A percentile compares a stretch with the other conserved stretches of the same genome.
Evolutionary conservation across 2,888 invertebrate genomes (phyloP).

Genomic region (Drosophila diplacantha): DNA sequence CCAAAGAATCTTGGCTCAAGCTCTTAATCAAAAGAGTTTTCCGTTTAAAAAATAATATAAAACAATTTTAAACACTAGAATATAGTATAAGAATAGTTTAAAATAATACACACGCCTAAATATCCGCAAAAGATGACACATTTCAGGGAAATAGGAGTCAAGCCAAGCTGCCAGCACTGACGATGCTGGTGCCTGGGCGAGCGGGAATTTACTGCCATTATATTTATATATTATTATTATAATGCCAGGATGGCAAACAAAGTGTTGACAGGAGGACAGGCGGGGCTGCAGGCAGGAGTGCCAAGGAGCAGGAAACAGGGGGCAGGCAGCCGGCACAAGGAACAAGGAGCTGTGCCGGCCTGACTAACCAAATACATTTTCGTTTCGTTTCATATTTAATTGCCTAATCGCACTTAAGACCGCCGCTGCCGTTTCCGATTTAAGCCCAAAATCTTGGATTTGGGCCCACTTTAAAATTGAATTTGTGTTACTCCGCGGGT

Average conservation of each 20-base stretch:
- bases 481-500: slow-evolving; percentile 5
- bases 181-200: slow-evolving; percentile 4
- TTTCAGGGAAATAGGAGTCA: too few species aligned
- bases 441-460: slow-evolving; percentile 14
- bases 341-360: slow-evolving; percentile 2
- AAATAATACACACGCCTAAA: background rate
- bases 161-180: background rate
- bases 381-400: slow-evolving; percentile 35
- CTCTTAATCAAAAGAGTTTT: too few species aligned
- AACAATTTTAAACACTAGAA: background rate
- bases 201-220: slow-evolving; percentile 27
- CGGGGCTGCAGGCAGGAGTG: slow-evolving; percentile 11
- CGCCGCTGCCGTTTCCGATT: background rate
- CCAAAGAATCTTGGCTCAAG: too few species aligned
- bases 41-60: background rate
- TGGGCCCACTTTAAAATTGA: slow-evolving; percentile 17
- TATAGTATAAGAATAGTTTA: background rate
- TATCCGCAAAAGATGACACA: too few species aligned
- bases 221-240: slow-evolving; percentile 36
- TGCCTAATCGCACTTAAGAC: slow-evolving; percentile 36
- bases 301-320: background rate
- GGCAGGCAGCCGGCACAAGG: too few species aligned
- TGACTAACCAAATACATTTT: slow-evolving; percentile 30
- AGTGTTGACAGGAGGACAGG: slow-evolving; percentile 32
- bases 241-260: slow-evolving; percentile 29